Base-by-base conservation (phyloP, 2,797 vertebrate species). In the Phylloscopus collybita region DNA sequence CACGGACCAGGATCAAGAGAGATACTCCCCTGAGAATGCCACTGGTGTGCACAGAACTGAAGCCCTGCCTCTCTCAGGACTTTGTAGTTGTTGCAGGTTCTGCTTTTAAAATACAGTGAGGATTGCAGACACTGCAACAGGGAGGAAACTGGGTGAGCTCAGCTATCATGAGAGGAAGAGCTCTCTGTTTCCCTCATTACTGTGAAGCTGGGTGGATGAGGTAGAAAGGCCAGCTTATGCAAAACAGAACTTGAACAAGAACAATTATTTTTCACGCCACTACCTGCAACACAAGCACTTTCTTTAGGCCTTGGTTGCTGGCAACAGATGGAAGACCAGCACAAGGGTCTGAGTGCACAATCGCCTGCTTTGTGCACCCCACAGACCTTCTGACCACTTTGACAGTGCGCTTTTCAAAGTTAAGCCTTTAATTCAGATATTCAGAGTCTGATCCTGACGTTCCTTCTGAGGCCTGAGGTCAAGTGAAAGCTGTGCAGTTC, bases 391-490 rank as follows among this genome's bases (percentile, higher is more conserved):
- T 51, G 79, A 82, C 36, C 49, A 49, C 51, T 81, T 74, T 1
- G 5, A 12, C 5, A 1, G 27, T 25, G 19, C 0, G 0, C 57
- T 92, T 83, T 64, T 62, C 72, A 18, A 70, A 81, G 72, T n/a
- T 91, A 87, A 93, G 49, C 74, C 80, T 85, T 81, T 90, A 78
- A 90, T 89, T 83, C 66, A 81, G 78, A 32, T 82, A 74, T 67
- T 82, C 71, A 57, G n/a, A 44, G 42, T 54, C 74, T 70, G 81
- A 81, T 84, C 64, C 72, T 38, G 30, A 62, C 1, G 0, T 75
- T 90, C 61, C 59, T 88, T 23, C 42, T 78, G 53, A 69, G 83
- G 42, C 23, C 44, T 57, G 73, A 86, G 80, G 76, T 82, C 92
- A 93, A 45, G 19, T 34, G 32, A 86, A 93, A 83, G 85, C 82